These are phyloP conservation scores for Diceros bicornis DNA, from an alignment of 2,797 vertebrate species.

Conservation along the genomic window DNA sequence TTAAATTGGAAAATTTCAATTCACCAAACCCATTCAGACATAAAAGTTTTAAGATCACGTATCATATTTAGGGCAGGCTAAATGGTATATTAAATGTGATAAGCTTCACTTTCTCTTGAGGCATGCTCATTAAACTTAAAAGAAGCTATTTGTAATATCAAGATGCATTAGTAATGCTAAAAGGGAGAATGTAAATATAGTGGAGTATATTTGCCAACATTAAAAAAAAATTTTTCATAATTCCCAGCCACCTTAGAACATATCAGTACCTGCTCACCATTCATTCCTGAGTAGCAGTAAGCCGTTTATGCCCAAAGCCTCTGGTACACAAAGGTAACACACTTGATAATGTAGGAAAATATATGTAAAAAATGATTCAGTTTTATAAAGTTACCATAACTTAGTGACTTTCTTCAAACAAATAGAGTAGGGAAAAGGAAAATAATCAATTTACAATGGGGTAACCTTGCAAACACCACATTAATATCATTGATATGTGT, in stretches of 20 bases:
- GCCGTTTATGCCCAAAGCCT: not conserved
- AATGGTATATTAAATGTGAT: not conserved
- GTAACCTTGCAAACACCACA: not conserved
- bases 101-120: not conserved
- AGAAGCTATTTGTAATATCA: slow-evolving; percentile 38
- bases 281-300: not conserved
- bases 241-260: not conserved
- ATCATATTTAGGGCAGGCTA: not conserved
- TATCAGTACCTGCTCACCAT: not conserved
- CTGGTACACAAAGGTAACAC: not conserved
- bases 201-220: not conserved
- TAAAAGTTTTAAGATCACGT: slow-evolving; percentile 43
- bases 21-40: slow-evolving; percentile 50
- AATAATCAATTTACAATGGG: not conserved
- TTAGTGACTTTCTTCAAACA: not conserved
- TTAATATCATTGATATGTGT: not conserved
- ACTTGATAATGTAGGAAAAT: not conserved
- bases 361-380: not conserved
- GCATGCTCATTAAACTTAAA: not conserved
- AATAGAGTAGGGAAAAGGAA: not conserved
- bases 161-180: not conserved
- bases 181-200: not conserved
- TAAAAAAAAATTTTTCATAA: not conserved
- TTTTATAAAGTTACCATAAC: not conserved
- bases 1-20: slow-evolving; percentile 59